Conservation (phyloP, 1,140 invertebrate species). For the Drosophila prosaltans region DNA sequence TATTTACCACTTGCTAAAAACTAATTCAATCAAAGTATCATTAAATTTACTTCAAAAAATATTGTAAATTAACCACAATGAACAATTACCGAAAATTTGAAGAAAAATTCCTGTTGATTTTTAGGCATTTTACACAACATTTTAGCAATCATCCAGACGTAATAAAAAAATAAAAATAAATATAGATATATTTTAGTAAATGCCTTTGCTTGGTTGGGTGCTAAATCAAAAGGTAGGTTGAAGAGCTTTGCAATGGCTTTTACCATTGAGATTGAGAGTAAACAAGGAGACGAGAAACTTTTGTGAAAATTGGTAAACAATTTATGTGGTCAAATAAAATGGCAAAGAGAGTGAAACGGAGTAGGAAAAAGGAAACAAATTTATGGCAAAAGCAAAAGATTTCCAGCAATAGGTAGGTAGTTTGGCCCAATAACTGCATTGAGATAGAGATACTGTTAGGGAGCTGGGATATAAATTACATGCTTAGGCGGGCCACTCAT, state of each 20-base stretch:
- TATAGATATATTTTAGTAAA: constrained; percentile 31
- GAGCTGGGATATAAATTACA: constrained; percentile 55
- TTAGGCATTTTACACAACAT: constrained; percentile 36
- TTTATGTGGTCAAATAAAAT: constrained; percentile 62
- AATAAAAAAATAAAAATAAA: constrained; percentile 15
- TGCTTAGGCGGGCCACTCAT: constrained; percentile 47
- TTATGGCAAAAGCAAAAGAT: constrained; percentile 28
- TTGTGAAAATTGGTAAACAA: constrained; percentile 60
- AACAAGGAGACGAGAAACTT: constrained; percentile 20
- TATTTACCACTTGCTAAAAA: neutral
- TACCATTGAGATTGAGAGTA: constrained; percentile 31
- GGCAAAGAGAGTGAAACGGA: constrained; percentile 22
- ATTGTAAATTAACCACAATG: neutral
- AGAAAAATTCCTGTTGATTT: constrained; percentile 22
- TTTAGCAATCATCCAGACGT: constrained; percentile 16
- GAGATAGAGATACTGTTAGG: constrained; percentile 42
- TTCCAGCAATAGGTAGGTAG: constrained; percentile 18
- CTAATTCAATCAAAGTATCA: neutral
- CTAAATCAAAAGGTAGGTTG: constrained; percentile 45
- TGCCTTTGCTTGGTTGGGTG: constrained; percentile 23
- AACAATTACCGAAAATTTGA: neutral
- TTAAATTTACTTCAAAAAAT: neutral
- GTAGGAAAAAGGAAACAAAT: constrained; percentile 38
- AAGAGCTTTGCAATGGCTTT: constrained; percentile 45
- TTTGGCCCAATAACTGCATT: constrained; percentile 36